Percentiles rank a stretch among this genome's conserved stretches.
Evolutionary conservation across 2,888 invertebrate species (phyloP).

Genomic region (Synanthedon myopaeformis): DNA sequence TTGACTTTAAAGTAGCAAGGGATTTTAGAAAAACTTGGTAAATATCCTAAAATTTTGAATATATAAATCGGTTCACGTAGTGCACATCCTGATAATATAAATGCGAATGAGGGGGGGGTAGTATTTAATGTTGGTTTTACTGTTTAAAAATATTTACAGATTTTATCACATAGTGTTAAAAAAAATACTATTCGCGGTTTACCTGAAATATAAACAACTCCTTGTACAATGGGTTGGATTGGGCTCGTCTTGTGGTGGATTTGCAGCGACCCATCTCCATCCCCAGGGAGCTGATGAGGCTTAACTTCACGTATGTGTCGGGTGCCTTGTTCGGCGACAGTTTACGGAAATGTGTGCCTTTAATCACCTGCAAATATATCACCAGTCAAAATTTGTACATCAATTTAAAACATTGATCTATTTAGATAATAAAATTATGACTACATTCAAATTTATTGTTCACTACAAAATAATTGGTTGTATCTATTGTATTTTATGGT

Average conservation of each 20-base stretch:
- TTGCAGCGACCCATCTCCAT: slow-evolving; percentile 94
- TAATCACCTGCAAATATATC: slow-evolving; percentile 51
- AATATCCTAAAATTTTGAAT: too few relatives aligned
- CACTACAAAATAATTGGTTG: not conserved
- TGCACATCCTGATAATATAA: too few relatives aligned
- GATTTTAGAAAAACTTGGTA: too few relatives aligned
- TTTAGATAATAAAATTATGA: not conserved
- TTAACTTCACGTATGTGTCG: slow-evolving; percentile 94
- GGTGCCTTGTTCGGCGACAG: slow-evolving; percentile 83
- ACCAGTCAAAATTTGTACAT: not conserved
- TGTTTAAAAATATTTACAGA: too few relatives aligned
- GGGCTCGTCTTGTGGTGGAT: slow-evolving; percentile 90
- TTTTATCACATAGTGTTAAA: too few relatives aligned
- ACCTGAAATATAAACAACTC: slow-evolving; percentile 97
- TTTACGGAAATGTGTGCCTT: slow-evolving; percentile 78
- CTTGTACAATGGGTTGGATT: slow-evolving; percentile 95
- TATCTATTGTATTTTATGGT: too few relatives aligned
- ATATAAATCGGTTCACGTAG: too few relatives aligned
- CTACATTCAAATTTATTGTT: not conserved
- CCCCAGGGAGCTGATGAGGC: slow-evolving; percentile 91
- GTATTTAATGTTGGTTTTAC: too few relatives aligned
- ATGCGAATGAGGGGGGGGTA: too few relatives aligned
- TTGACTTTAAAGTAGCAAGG: too few relatives aligned
- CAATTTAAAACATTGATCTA: not conserved
- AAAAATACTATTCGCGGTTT: slow-evolving; percentile 3